Evolutionary conservation across 2,888 invertebrate genomes (phyloP), one percentile per base, ranked within the genome.

Genomic region (Euplexia lucipara): DNA sequence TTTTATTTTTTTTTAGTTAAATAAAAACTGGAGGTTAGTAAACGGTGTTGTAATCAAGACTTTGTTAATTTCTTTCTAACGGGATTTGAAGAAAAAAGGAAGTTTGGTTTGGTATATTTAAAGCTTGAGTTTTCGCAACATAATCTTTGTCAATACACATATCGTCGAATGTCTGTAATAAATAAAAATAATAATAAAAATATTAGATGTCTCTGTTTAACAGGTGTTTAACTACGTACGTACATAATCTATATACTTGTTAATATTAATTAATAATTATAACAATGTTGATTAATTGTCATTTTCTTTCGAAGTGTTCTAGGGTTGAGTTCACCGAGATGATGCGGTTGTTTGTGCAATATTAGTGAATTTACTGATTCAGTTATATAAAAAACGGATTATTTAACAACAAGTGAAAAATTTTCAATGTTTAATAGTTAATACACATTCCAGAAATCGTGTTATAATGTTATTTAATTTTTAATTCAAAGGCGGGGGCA

Each of bases 201-300:
- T 92, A 91, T 88, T 95, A 95, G 92, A 91, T 94, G 93, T 95
- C 94, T 90, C 95, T 95, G 94, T 95, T 91, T 93, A 94, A 95
- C 95, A 95, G 95, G 90, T 93, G 92, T 95, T 94, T 93, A 90
- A 91, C 88, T 90, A 90, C 90, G 85, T 91, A 90, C 89, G 78
- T 90, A 93, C 92, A 94, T 94, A 92, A 93, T 94, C 90, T 94
- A 93, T 95, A 92, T 93, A 92, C 89, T 92, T 94, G 94, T 95
- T 95, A 95, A 92, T 93, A 93, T 91, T 92, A 91, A 91, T 92
- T 91, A 67, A 92, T 92, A 81, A 91, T 91, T 94, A 94, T 93
- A 94, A 94, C 65, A 79, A 93, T 94, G 95, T 94, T 95, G 91
- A 91, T 92, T 91, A 89, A 81, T 90, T 91, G 83, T 88, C 86